Base-by-base conservation (phyloP, 2,888 invertebrate genomes). In the Agonopterix alstromeriana region DNA sequence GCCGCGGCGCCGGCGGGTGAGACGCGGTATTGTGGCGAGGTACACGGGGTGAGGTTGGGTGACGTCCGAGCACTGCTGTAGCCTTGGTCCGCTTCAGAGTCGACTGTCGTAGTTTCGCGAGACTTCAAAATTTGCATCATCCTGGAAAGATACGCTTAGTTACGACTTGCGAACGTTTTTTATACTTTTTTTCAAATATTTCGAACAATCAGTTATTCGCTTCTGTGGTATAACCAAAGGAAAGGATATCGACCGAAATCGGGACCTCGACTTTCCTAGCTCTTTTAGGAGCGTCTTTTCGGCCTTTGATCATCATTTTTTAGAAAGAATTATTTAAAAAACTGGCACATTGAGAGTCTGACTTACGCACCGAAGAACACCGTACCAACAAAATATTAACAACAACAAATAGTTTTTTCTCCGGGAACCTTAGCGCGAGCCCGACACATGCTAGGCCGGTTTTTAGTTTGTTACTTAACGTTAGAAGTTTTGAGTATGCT, bases 111-210 rank as follows among this genome's bases (percentile, higher is more conserved):
- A 10, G 38, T n/a, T 86, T 83, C 84, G 36, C 83, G 76, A 0
- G 81, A 70, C 51, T 84, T 85, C 35, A 85, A 55, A 11, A 80
- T 81, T 53, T 81, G 80, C 87, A 87, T 88, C 87, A 88, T 87
- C 51, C 87, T 88, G 80, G 12, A 61, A 66, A 42, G 4, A 5
- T 27, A 27, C 27, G 27, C 27, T 7, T 7, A 27, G 27, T 27
- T 27, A 27, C 27, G 27, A 27, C 27, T 5, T 27, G 27, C 5
- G 5, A 27, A 27, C 27, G 27, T 27, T 27, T 27, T 5, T 7
- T 5, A 38, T 38, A n/a, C 10, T 38, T n/a, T 38, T 38, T 3
- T 38, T 5, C 4, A 38, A 3, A 27, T 27, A 27, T 27, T 27
- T 27, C 27, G 42, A 4, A 12, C 8, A 36, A 36, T 46, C 45